Evolutionary conservation across 2,888 invertebrate species (phyloP).

Genomic region (Asteroscopus sphinx): DNA sequence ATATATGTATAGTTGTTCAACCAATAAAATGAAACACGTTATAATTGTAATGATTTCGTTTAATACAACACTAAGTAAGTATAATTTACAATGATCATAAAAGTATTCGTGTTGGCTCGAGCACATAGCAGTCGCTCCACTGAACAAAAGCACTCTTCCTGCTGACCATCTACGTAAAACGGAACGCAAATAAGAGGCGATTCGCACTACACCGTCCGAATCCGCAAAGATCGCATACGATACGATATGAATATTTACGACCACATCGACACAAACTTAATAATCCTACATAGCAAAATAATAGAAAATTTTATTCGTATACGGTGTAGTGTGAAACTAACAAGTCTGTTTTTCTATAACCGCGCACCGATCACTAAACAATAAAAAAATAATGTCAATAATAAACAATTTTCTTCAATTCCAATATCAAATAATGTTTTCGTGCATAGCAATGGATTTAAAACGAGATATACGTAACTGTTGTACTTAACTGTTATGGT

Average conservation of each 20-base stretch:
- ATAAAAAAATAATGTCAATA: conserved; percentile 47
- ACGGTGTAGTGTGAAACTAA: conserved; percentile 48
- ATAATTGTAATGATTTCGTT: conserved; percentile 88
- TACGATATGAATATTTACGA: conserved; percentile 21
- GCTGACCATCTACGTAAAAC: conserved; percentile 46
- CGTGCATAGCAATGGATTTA: conserved; percentile 41
- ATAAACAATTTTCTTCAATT: conserved; percentile 46
- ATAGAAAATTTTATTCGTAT: conserved; percentile 25
- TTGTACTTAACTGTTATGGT: conserved; percentile 57
- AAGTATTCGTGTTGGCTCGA: conserved; percentile 69
- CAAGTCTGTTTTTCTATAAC: conserved; percentile 21
- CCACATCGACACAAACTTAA: conserved; percentile 30
- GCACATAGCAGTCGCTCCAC: conserved; percentile 54
- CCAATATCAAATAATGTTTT: conserved; percentile 40
- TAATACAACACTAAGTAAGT: conserved; percentile 90
- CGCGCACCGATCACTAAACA: conserved; percentile 23
- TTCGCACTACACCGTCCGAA: conserved; percentile 54
- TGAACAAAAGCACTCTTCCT: conserved; percentile 42
- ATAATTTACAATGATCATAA: conserved; percentile 88
- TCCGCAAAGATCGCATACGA: conserved; percentile 19
- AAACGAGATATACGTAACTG: conserved; percentile 47
- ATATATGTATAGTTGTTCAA: not conserved
- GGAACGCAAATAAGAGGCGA: conserved; percentile 47
- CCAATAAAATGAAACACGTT: conserved; percentile 58
- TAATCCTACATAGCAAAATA: conserved; percentile 38